Evolutionary conservation across 2,888 invertebrate species (phyloP), one percentile per base, ranked within the genome.

Genomic region (Conops quadrifasciatus): DNA sequence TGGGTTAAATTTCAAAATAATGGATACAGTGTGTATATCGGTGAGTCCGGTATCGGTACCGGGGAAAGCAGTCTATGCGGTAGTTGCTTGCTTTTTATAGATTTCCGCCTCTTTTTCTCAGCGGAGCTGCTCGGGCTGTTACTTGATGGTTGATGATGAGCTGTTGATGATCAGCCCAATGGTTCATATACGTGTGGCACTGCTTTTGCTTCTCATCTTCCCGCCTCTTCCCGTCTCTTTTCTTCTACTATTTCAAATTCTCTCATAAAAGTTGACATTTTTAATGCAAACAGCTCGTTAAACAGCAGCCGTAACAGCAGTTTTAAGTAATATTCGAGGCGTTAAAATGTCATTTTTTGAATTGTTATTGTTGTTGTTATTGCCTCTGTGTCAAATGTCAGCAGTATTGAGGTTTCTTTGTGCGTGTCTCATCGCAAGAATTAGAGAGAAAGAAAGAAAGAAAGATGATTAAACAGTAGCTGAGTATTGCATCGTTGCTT

Each of bases 251-350:
- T 59, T 70, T 43, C 60, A 64, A 28, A 71, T 68, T 70, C 72
- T 67, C 53, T 59, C 71, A 72, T 75, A 74, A 75, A 69, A 58
- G 66, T 65, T 75, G 72, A 73, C 73, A 73, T 72, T 76, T 75
- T 72, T 74, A 70, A 69, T 68, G 47, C 53, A 63, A 71, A 51
- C 60, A 72, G 70, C 73, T 73, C 74, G 65, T 75, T 72, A 73
- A 75, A 72, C 73, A 73, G 73, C 73, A 73, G 72, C 71, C 19
- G 64, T 21, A 19, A 7, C 13, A 47, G 47, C 45, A 63, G 16
- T n/a, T 36, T 60, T 19, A 36, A 70, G 56, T 53, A 65, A 43
- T 58, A 65, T 65, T 68, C 60, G 53, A 51, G 66, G 63, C 56
- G 66, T 68, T 64, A 67, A 47, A 47, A 67, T 59, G 58, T 67